Evolutionary conservation across 2,113 vertebrate genomes (phyloP), one percentile per base, ranked within the genome.

Genomic region (Mustelus asterias): DNA sequence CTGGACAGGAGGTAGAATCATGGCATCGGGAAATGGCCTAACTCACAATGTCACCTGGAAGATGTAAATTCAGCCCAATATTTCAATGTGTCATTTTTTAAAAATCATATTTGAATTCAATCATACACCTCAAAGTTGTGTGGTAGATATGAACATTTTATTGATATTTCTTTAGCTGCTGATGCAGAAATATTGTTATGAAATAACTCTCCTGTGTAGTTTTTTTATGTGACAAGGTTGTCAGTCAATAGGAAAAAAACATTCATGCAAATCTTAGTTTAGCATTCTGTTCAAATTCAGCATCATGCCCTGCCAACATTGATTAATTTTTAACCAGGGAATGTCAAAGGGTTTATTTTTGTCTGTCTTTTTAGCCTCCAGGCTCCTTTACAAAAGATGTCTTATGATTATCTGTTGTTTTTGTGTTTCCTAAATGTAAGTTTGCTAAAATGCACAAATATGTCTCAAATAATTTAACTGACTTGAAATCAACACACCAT

Each of bases 241-340:
- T 37, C 89, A 16, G 16, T 92, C 89, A 92, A 92, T n/a, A 65
- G 60, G 33, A 65, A 93, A n/a, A 54, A 93, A 93, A 22, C n/a
- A 44, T 44, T 90, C 89, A 93, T 13, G 60, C n/a, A 93, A 93
- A 65, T 37, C 89, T 37, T 22, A 65, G 8, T 18, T 22, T 65
- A 37, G 60, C 60, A 65, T 14, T 65, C 58, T 20, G 89, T 93
- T 93, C 60, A 60, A 93, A 33, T 93, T 65, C 89, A 65, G 33
- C 58, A 83, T 41, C 37, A 93, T 93, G 89, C 18, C 33, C 89
- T 65, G 58, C n/a, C 60, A 93, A n/a, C 89, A 93, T 93, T 65
- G 89, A 93, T 93, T 93, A 63, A 93, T 65, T 65, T 93, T 93
- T 93, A 37, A 33, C 33, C 89, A 93, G 8, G 60, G 20, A 93